Evolutionary conservation across 2,888 invertebrate species (phyloP), one percentile per base, ranked within the genome.

Genomic region (Lumbricus terrestris): DNA sequence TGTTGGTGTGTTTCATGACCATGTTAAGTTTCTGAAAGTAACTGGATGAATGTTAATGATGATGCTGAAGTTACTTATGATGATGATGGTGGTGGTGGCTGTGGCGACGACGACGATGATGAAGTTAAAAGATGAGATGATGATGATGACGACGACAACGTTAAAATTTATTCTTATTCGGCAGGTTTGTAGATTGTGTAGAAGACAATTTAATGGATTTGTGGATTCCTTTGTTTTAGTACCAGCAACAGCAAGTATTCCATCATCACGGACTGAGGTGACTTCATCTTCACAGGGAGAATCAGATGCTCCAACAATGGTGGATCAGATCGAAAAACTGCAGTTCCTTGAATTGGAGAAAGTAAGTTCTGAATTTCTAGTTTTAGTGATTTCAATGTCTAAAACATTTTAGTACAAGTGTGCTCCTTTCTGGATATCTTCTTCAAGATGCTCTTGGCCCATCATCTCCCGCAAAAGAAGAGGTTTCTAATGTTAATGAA

Each of bases 321-420:
- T 90, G 35, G 90, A 90, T 33, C 82, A 90, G 85, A 38, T 90
- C 23, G 90, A 90, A 38, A 83, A 42, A 33, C 23, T 90, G 42
- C 90, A 90, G 90, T 83, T 82, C 40, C 85, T 85, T 85, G 85
- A 35, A 37, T 85, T 85, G 85, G 85, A 85, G 23, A 85, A 85
- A 35, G 85, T 11, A 37, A 85, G 37, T 69, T 69, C n/a, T 29
- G 29, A 69, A 18, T 47, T 47, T 47, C 3, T 47, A 47, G 6
- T 69, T 29, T 69, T 29, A 23, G 29, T 69, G 69, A 20, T 18
- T 47, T 47, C 20, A 47, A 16, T 42, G 42, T 16, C 15, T 42
- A 42, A 42, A 42, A 2, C 18, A 16, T 42, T 16, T 42, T 42
- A 42, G 11, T 42, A 42, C 16, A n/a, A n/a, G n/a, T 42, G 18